Evolutionary conservation across 2,888 invertebrate genomes (phyloP), one percentile per base, ranked within the genome.

Genomic region (Aleiodes testaceus): DNA sequence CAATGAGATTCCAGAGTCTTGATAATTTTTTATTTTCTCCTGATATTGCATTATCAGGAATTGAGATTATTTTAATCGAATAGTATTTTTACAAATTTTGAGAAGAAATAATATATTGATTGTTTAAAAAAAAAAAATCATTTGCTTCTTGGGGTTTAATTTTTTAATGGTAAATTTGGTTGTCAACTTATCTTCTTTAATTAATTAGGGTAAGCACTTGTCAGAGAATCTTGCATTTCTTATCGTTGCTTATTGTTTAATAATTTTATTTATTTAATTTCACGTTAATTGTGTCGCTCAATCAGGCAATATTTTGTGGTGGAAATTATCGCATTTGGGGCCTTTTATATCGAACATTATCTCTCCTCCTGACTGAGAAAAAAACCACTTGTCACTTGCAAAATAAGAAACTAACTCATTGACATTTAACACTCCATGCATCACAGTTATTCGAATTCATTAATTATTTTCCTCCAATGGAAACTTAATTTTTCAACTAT

Each of bases 121-220:
- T 61, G 63, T 70, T 42, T 53, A n/a, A 20, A 42, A 67, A 59
- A 61, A 44, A 44, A 55, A 70, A 14, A 22, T 55, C 14, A 30
- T 26, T 26, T 26, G 12, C 14, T 16, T n/a, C n/a, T 55, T 14
- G 14, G 30, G 36, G 36, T 36, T 36, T 30, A 7, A 12, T 18
- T 20, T 22, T 14, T 16, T 30, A 74, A 73, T 78, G 74, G 77
- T 81, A 36, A 36, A 79, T 82, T 84, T 82, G 82, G 84, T 85
- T 84, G 81, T 81, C 82, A 79, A 77, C 78, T 78, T 82, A 79
- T 80, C 84, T 81, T 79, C 83, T 84, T 85, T 82, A 85, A 76
- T 81, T 83, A 82, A 82, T 82, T 85, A 82, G 86, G 86, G 86
- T 86, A 86, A 86, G 86, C 85, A 84, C 81, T 80, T 74, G 81